Conservation (phyloP, 2,888 invertebrate species). For the Romanomermis culicivorax region DNA sequence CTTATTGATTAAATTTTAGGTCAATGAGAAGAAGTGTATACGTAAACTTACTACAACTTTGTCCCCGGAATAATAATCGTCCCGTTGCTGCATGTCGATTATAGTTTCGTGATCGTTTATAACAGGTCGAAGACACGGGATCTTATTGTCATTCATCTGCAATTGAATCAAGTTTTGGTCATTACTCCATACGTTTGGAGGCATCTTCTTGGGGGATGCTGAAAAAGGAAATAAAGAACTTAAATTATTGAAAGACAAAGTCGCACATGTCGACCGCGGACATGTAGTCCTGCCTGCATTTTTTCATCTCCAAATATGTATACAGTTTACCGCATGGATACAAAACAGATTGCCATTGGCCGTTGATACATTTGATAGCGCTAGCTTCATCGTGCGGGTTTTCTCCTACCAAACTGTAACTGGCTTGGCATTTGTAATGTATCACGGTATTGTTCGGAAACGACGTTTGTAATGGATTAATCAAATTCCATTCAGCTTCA, state of each 20-base stretch:
- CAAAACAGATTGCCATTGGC: conserved; percentile 23
- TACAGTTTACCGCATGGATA: conserved; percentile 18
- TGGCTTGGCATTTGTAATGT: conserved; percentile 18
- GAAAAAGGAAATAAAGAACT: not conserved
- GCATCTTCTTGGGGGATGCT: not conserved
- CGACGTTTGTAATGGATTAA: conserved; percentile 14
- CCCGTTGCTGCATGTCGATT: not conserved
- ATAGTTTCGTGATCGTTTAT: not conserved
- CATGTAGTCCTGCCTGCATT: not conserved
- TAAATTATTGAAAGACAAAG: too few relatives aligned
- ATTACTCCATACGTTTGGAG: not conserved
- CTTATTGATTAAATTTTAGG: not conserved
- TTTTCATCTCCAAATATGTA: not conserved
- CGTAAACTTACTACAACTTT: not conserved
- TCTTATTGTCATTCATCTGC: not conserved
- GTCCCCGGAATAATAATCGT: not conserved
- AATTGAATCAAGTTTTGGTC: not conserved
- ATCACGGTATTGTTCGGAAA: conserved; percentile 26
- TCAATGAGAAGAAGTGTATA: not conserved
- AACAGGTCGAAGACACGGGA: conserved; percentile 5
- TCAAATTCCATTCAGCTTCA: not conserved
- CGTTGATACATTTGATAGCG: conserved; percentile 22
- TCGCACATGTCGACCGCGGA: not conserved
- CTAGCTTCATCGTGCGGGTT: conserved; percentile 15
- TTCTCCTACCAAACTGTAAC: not conserved